Base-by-base conservation (phyloP, 2,113 vertebrate genomes). In the Atractosteus spatula region DNA sequence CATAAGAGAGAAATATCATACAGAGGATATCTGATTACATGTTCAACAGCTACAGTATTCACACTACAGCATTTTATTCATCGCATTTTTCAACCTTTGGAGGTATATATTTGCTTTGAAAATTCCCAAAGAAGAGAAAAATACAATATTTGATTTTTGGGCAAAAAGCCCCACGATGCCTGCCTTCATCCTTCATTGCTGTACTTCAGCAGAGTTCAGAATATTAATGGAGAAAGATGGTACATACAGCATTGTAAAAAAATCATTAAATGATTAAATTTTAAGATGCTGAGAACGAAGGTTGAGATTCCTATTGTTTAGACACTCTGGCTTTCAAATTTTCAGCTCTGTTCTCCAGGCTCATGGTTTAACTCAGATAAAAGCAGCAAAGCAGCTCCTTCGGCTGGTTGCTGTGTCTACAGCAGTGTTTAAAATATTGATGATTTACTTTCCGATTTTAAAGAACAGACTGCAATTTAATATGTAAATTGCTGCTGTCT, bases 231-330 rank as follows among this genome's bases (percentile, higher is more conserved):
- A 57, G 45, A 71, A 54, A 54, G 65, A 54, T 66, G 45, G 64
- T 41, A 62, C 68, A 57, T 59, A 55, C 47, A 51, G 47, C 5
- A 10, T 51, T 64, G 74, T 62, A 13, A 65, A 71, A 51, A 76
- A 69, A 56, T 71, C 54, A 66, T 79, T 76, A 29, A 62, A 69
- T 62, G 59, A 76, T 79, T 74, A 71, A 76, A 73, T 71, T 74
- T 76, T 68, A 76, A 76, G 44, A 68, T 12, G 10, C 43, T 51
- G 62, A 76, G 73, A 73, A 71, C 68, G 65, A 71, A 71, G 59
- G 62, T 71, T 63, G 45, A 54, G 45, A 16, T 66, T 70, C 51
- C 70, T 69, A 56, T 66, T 70, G 68, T 66, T 66, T 14, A 14
- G 55, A n/a, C 51, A 8, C 61, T 17, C 29, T 72, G 67, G 55